Base-by-base conservation (phyloP, 1,140 invertebrate genomes). In the Ericerus pela region DNA sequence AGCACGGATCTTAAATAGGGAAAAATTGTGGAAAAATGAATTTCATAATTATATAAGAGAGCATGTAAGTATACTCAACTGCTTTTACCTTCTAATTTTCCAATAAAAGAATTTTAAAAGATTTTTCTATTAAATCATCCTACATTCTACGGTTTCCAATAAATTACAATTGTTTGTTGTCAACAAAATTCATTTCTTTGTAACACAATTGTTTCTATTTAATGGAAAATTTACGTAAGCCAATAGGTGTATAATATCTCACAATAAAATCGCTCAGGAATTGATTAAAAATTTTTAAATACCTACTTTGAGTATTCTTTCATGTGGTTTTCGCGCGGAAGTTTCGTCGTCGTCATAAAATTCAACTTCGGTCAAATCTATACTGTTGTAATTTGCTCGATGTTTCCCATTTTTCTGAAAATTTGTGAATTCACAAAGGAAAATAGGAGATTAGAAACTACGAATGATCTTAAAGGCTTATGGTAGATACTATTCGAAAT, bases 321-420 rank as follows among this genome's bases (percentile, higher is more conserved):
- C 31, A 59, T 58, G 60, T 24, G 63, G 62, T 36, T 63, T 43
- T 60, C 66, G 55, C 31, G 64, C 62, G 5, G 54, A 53, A 33
- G 31, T 55, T 10, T 55, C 53, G 30, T 80, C 77, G 61, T 84
- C 80, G 61, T 88, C 80, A 5, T 86, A 73, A 58, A 94, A 79
- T 70, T 97, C 94, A 14, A 97, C 83, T 73, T 97, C 92, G 0
- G 84, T 83, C n/a, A 97, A 76, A 72, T 96, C 94, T 22, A 97
- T 81, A 64, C 89, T 96, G 69, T 96, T 94, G 69, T 91, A 96
- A 67, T 94, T 94, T n/a, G 82, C 76, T 72, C 93, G 94, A 22
- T 93, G 70, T 41, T 76, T 69, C 41, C 79, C 80, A 60, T 81
- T 74, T 64, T 78, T 76, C 81, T 83, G 67, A 60, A 70, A 65